Base-by-base conservation (phyloP, 2,888 invertebrate species). In the Thyatira batis region DNA sequence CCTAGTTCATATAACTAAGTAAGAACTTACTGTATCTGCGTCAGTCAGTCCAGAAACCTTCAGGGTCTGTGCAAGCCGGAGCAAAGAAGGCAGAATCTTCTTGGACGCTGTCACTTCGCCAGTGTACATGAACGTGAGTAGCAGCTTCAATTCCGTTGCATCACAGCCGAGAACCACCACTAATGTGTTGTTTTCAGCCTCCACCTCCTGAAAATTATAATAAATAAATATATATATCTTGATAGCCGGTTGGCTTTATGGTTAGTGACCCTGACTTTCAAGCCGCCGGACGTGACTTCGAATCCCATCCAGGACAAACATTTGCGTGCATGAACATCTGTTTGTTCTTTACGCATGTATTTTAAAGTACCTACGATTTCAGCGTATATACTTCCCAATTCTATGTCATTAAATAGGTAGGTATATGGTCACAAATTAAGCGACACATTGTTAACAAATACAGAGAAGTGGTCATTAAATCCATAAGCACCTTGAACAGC, bases 81-180 rank as follows among this genome's bases (percentile, higher is more conserved):
- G 92, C 55, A 97, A 90, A 46, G 95, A 94, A 4, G 96, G 96
- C 65, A 97, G 93, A 79, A 96, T 94, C 70, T 95, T 94, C 84
- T 95, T 95, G 60, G 95, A 95, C 27, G 97, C 96, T 58, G 97
- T 96, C 73, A 97, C 97, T 84, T 97, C 97, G 2, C 97, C 97
- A 49, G 95, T 95, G 85, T 97, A 97, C 95, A 97, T 97, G 84
- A 97, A 97, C 3, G 96, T 95, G 33, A 97, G 94, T 56, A 97
- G 94, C 10, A 96, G 95, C 52, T 94, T 93, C 55, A 96, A 88
- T 77, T 96, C 96, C n/a, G 94, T 91, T 60, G 93, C 94, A 56
- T 94, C 94, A 68, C 95, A 95, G 60, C 95, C 94, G 55, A 95
- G 93, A 49, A 96, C 93, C 54, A 96, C 94, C 44, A 96, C 95